These are phyloP conservation scores for Ryuthela nishihirai DNA, from an alignment of 2,888 invertebrate species.

Conservation along the genomic window DNA sequence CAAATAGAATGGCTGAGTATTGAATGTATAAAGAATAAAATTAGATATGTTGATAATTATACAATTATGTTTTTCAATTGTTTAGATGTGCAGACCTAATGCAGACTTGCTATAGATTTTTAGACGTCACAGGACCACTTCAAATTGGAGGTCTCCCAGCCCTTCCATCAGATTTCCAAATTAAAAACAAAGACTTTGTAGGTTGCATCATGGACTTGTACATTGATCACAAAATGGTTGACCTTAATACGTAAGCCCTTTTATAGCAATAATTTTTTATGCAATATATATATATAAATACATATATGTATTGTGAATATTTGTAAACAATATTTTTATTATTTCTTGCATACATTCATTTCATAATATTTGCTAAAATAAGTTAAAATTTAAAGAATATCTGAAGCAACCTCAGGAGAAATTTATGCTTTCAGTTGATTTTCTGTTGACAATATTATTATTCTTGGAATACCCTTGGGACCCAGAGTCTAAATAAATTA, in stretches of 20 bases:
- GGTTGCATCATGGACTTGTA: slow-evolving; percentile 87
- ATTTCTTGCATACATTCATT: no score
- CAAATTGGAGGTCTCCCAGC: slow-evolving; percentile 87
- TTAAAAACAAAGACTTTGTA: slow-evolving; percentile 62
- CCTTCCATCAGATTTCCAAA: slow-evolving; percentile 58
- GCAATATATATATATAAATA: no score
- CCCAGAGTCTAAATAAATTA: neutral
- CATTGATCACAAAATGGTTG: slow-evolving; percentile 78
- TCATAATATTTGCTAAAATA: no score
- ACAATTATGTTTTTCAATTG: no score
- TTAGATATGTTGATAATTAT: no score
- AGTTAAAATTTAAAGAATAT: no score
- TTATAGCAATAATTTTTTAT: no score
- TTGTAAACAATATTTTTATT: no score
- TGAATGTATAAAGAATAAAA: no score
- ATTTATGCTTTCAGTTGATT: neutral
- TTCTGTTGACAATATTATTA: neutral
- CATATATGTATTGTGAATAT: no score
- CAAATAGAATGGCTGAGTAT: no score
- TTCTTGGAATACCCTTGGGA: neutral
- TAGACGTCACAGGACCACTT: slow-evolving; percentile 83
- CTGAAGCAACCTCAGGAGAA: no score
- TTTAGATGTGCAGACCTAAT: slow-evolving; percentile 53
- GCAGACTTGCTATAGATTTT: slow-evolving; percentile 62
- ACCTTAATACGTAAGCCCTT: slow-evolving; percentile 75